Conservation (phyloP, 2,113 vertebrate species). For the Indri indri region DNA sequence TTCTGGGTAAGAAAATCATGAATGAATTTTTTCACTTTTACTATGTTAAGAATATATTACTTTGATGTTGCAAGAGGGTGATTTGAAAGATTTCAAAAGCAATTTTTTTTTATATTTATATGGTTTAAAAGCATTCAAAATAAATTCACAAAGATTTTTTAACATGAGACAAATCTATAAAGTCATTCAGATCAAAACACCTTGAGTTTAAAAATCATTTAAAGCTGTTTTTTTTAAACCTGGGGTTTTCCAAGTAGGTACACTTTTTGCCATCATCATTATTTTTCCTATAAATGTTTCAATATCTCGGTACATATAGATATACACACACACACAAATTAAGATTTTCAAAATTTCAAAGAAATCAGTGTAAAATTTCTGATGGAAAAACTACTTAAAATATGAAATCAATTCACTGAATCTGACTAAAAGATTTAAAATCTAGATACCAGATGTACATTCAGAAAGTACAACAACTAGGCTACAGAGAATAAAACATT, state of each 20-base stretch:
- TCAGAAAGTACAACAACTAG: background rate
- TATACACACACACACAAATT: background rate
- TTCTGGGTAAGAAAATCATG: slow-evolving; percentile 4
- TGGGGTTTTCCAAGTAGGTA: slow-evolving; percentile 80
- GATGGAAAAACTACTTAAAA: slow-evolving; percentile 72
- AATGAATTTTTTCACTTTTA: background rate
- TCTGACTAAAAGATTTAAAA: slow-evolving; percentile 54
- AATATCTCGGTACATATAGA: slow-evolving; percentile 26
- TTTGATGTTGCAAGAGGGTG: background rate
- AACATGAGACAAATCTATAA: slow-evolving; percentile 38
- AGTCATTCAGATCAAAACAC: slow-evolving; percentile 75
- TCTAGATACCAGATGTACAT: slow-evolving; percentile 56
- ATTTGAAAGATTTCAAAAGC: background rate
- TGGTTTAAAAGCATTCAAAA: background rate
- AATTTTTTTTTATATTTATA: background rate
- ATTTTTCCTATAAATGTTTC: slow-evolving; percentile 75
- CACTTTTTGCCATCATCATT: slow-evolving; percentile 44
- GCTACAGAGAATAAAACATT: slow-evolving; percentile 40
- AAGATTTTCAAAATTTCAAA: slow-evolving; percentile 62
- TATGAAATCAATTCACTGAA: slow-evolving; percentile 61
- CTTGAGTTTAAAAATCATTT: slow-evolving; percentile 66
- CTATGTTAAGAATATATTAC: slow-evolving; percentile 21
- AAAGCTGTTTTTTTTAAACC: slow-evolving; percentile 47
- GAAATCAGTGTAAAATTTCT: slow-evolving; percentile 75
- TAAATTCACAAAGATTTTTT: slow-evolving; percentile 1